phyloP scores from a whole-genome alignment of 2,888 invertebrate species.

The Tiphia femorata region DNA sequence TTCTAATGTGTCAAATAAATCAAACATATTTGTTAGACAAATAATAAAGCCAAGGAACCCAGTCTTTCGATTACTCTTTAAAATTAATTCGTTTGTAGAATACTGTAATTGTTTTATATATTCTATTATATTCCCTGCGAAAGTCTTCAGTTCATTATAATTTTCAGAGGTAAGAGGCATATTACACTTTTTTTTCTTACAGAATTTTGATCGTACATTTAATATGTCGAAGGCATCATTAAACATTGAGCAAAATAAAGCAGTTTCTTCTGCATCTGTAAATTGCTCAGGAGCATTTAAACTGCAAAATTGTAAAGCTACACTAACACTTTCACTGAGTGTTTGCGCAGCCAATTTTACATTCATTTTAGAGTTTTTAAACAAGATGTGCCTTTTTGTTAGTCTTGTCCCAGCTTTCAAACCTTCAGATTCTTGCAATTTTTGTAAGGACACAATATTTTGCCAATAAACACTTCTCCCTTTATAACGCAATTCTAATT shows the following conservation, averaged over 20 bases:
- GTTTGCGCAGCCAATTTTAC: not conserved
- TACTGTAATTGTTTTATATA: not conserved
- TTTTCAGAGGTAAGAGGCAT: too few species aligned
- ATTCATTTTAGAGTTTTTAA: slow-evolving; percentile 1
- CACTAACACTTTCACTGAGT: not conserved
- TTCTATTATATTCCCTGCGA: too few species aligned
- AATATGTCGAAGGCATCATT: slow-evolving; percentile 3
- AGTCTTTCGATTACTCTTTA: slow-evolving; percentile 4
- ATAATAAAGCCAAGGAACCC: too few species aligned
- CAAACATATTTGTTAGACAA: slow-evolving; percentile 9
- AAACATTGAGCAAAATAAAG: not conserved
- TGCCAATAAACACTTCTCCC: not conserved
- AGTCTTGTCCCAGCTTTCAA: slow-evolving; percentile 10
- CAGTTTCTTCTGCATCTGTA: slow-evolving; percentile 1
- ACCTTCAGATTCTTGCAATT: slow-evolving; percentile 2
- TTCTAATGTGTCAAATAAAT: slow-evolving; percentile 9
- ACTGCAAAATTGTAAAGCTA: slow-evolving; percentile 1
- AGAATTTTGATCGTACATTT: slow-evolving; percentile 4
- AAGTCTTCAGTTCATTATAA: too few species aligned
- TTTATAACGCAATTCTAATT: too few species aligned
- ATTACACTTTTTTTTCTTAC: not conserved
- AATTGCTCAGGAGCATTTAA: not conserved
- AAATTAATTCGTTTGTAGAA: not conserved
- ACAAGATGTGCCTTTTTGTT: slow-evolving; percentile 2
- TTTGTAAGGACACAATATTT: not conserved